Evolutionary conservation across 2,888 invertebrate species (phyloP), one percentile per base, ranked within the genome.

Genomic region (Leptopterna dolabrata): DNA sequence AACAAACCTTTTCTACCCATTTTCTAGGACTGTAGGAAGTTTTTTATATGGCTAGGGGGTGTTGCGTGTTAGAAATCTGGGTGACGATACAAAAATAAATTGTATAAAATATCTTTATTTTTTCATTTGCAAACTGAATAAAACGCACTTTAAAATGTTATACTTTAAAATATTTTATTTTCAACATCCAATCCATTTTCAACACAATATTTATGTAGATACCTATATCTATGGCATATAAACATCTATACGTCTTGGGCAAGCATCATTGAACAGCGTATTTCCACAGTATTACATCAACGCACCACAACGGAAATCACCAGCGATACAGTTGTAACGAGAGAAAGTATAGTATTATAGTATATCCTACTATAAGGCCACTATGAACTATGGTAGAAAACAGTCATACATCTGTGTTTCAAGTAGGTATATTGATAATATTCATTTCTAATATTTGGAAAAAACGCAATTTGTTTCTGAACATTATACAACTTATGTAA

Each of bases 311-410:
- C 63, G 63, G 19, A 63, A 27, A 24, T 55, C 55, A 55, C 55
- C 55, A 55, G 55, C 55, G 55, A 41, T 78, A 78, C 78, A 78
- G 27, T 45, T 14, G 43, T 36, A 27, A 78, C 45, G 24, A 19
- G 43, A 43, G 45, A 45, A 43, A 45, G 43, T 27, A 78, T 24
- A 78, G 24, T 19, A 45, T 45, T 45, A 78, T 78, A 27, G 41
- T 43, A 45, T 7, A 36, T 78, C 27, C 19, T 11, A 76, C 78
- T 78, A 78, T 78, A 78, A 78, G 78, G 78, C 78, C 78, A 78
- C 78, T 78, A 78, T 78, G 41, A 43, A 27, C 78, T 78, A 78
- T 78, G 41, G 78, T 78, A 78, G 27, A 43, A 45, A 78, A 78
- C 41, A 78, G 45, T 45, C 41, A 47, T 45, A 43, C 41, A 47